Conservation (phyloP, 2,888 invertebrate species). For the Lasioglossum lativentre region DNA sequence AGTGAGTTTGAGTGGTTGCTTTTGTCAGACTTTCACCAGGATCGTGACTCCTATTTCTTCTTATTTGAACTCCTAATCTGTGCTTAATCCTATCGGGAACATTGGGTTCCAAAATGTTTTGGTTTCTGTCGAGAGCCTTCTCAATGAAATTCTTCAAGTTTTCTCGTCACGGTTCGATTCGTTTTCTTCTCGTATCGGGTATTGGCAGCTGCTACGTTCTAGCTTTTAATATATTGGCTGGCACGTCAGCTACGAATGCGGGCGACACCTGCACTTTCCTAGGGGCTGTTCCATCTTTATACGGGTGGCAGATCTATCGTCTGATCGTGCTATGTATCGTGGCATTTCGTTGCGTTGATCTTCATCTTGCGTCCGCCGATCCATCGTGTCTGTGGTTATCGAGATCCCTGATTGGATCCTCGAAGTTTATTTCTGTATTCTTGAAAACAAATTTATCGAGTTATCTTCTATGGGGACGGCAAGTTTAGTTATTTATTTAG, state of each 20-base stretch:
- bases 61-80: slow-evolving; percentile 35
- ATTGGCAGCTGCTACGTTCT: not conserved
- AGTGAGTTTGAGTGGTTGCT: slow-evolving; percentile 14
- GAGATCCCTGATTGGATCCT: not conserved
- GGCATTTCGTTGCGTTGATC: slow-evolving; percentile 1
- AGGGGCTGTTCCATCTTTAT: slow-evolving; percentile 5
- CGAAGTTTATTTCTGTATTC: not conserved
- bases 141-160: not conserved
- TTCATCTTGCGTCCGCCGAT: not conserved
- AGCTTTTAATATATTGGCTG: slow-evolving; percentile 31
- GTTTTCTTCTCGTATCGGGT: not conserved
- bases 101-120: not conserved
- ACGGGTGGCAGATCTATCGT: slow-evolving; percentile 30
- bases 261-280: slow-evolving; percentile 37
- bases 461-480: not conserved
- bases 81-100: not conserved
- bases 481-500: not conserved
- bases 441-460: not conserved
- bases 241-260: slow-evolving; percentile 5
- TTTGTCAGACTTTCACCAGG: slow-evolving; percentile 40
- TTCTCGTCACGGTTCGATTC: not conserved
- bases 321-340: slow-evolving; percentile 4
- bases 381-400: too few species aligned
- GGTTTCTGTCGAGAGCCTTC: not conserved
- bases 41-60: slow-evolving; percentile 30